Conservation (phyloP, 2,888 invertebrate genomes). For the Phyto melanocephala region DNA sequence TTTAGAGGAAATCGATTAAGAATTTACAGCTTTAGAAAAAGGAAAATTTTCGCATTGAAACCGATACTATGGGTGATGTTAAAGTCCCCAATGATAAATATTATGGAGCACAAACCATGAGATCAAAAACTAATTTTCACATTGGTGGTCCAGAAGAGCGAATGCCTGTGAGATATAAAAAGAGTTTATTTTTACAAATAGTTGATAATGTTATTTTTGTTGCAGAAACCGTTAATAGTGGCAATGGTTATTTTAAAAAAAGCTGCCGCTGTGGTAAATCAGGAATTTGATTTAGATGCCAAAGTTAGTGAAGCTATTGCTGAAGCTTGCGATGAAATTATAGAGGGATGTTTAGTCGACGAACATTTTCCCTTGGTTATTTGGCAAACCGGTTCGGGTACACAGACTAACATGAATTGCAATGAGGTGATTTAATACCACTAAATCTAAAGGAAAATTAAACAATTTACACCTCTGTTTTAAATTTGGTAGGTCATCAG, state of each 20-base stretch:
- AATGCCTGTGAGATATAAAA: conserved; percentile 89
- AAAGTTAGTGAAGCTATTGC: conserved; percentile 92
- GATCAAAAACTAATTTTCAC: conserved; percentile 96
- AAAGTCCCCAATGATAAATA: conserved; percentile 93
- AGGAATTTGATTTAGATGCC: conserved; percentile 91
- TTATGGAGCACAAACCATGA: conserved; percentile 96
- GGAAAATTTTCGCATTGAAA: conserved; percentile 80
- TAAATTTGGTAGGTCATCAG: conserved; percentile 80
- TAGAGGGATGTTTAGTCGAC: conserved; percentile 91
- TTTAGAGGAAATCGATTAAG: no score
- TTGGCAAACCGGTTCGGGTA: conserved; percentile 99
- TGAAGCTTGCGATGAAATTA: conserved; percentile 94
- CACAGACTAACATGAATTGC: conserved; percentile 99
- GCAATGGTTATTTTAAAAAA: conserved; percentile 98
- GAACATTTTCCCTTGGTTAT: conserved; percentile 96
- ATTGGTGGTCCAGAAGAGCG: conserved; percentile 94
- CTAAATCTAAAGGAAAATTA: background rate
- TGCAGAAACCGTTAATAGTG: conserved; percentile 90
- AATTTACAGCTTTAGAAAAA: background rate
- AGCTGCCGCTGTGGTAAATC: conserved; percentile 96
- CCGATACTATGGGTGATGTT: conserved; percentile 96
- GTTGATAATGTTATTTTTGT: no score
- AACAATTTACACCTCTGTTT: no score
- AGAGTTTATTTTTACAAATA: background rate
- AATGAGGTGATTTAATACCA: conserved; percentile 85